Conservation (phyloP, 2,888 invertebrate genomes). For the Polylopha cassiicola region DNA sequence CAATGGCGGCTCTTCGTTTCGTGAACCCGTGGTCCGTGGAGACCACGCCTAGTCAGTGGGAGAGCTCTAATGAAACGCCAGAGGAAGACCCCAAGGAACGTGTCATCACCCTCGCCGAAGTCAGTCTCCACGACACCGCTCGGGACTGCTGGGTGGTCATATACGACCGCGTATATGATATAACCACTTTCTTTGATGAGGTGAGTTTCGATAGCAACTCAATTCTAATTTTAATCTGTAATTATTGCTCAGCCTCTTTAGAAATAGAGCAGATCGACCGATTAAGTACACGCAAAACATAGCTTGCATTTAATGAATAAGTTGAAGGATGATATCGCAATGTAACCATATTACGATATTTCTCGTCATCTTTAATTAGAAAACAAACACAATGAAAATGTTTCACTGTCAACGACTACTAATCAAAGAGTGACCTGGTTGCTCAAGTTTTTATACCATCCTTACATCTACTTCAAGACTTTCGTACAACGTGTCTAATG, state of each 20-base stretch:
- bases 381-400: too few species aligned
- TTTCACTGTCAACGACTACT: too few species aligned
- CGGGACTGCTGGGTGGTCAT: constrained; percentile 92
- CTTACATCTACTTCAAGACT: background rate
- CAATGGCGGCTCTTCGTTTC: constrained; percentile 69
- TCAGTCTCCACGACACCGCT: constrained; percentile 83
- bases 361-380: too few species aligned
- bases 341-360: too few species aligned
- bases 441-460: too few species aligned
- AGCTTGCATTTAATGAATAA: too few species aligned
- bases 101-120: constrained; percentile 83
- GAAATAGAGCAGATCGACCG: too few species aligned
- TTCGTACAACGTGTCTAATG: constrained; percentile 4
- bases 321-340: too few species aligned
- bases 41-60: constrained; percentile 42
- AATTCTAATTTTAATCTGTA: too few species aligned
- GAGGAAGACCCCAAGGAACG: constrained; percentile 58
- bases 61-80: constrained; percentile 37
- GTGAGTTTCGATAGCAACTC: constrained; percentile 52
- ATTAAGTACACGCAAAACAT: too few species aligned
- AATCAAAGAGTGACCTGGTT: too few species aligned
- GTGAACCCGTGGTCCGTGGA: constrained; percentile 63
- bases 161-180: constrained; percentile 90
- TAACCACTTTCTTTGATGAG: constrained; percentile 84
- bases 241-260: too few species aligned